These are phyloP conservation scores for Nesogale talazaci DNA, from an alignment of 2,113 vertebrate genomes.

Conservation along the genomic window DNA sequence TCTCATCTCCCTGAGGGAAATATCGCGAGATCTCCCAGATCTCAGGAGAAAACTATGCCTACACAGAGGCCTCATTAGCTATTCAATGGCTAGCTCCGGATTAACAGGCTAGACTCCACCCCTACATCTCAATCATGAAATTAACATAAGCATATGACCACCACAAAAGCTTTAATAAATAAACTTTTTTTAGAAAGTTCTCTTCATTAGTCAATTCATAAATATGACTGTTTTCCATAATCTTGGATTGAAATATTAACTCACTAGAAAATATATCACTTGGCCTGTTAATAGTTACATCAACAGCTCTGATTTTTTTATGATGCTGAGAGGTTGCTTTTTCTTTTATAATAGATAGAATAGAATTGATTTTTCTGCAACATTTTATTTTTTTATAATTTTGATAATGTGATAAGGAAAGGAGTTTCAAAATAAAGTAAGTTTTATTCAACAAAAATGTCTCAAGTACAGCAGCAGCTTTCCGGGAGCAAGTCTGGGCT, in stretches of 20 bases:
- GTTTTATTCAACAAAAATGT: not conserved
- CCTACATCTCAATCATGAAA: no score
- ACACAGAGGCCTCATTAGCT: no score
- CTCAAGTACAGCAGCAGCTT: no score
- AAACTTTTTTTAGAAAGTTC: not conserved
- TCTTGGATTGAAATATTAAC: constrained; percentile 26
- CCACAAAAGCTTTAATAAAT: no score
- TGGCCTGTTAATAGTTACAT: not conserved
- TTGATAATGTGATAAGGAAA: not conserved
- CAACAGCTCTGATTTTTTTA: not conserved
- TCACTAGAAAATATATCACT: constrained; percentile 27
- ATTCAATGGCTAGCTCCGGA: no score
- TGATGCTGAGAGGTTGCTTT: not conserved
- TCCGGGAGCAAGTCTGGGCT: no score
- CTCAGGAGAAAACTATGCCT: no score
- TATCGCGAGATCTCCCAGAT: no score
- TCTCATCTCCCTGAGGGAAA: no score
- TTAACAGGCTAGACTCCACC: no score
- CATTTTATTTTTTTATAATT: constrained; percentile 29
- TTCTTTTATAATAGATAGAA: constrained; percentile 4
- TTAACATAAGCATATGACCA: no score
- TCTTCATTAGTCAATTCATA: constrained; percentile 43
- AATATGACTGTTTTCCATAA: constrained; percentile 19
- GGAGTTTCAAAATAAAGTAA: constrained; percentile 17
- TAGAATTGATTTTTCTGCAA: constrained; percentile 8